Percentiles rank a stretch among this genome's conserved stretches.
These are phyloP conservation scores for Rhinophrynus dorsalis DNA, from an alignment of 2,797 vertebrate species.

Conservation along the genomic window DNA sequence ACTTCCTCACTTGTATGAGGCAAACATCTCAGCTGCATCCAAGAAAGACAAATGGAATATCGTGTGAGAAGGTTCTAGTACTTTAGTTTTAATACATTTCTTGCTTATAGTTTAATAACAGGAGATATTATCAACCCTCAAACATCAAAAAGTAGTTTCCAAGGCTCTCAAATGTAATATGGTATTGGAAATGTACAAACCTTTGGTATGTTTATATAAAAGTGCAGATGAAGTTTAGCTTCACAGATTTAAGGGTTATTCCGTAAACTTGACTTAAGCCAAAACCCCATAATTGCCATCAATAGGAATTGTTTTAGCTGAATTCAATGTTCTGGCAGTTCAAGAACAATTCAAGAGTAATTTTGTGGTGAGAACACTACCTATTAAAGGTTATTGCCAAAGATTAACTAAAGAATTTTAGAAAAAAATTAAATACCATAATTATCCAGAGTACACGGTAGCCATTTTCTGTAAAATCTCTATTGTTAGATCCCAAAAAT, in stretches of 20 bases:
- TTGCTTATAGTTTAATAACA: slow-evolving; percentile 23
- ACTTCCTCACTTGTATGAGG: neutral
- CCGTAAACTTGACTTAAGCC: neutral
- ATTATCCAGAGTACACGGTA: neutral
- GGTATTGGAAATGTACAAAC: slow-evolving; percentile 16
- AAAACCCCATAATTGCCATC: slow-evolving; percentile 21
- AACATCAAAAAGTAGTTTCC: slow-evolving; percentile 18
- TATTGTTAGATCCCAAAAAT: no score
- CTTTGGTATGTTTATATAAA: neutral
- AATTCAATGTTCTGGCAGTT: neutral
- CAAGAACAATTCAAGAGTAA: neutral
- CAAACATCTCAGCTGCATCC: neutral
- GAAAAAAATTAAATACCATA: neutral
- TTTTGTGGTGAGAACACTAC: neutral
- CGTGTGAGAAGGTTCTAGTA: slow-evolving; percentile 16
- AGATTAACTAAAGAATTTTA: neutral
- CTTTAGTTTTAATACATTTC: slow-evolving; percentile 41
- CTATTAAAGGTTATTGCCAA: neutral
- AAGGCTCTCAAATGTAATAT: slow-evolving; percentile 9
- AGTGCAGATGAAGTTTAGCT: neutral
- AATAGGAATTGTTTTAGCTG: slow-evolving; percentile 2
- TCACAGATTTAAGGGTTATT: slow-evolving; percentile 3
- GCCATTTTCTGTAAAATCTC: neutral
- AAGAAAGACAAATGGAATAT: neutral
- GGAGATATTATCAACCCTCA: slow-evolving; percentile 10